Percentiles rank a stretch among this genome's conserved stretches.
Evolutionary conservation across 2,113 vertebrate species (phyloP).

Genomic region (Ariopsis seemanni): DNA sequence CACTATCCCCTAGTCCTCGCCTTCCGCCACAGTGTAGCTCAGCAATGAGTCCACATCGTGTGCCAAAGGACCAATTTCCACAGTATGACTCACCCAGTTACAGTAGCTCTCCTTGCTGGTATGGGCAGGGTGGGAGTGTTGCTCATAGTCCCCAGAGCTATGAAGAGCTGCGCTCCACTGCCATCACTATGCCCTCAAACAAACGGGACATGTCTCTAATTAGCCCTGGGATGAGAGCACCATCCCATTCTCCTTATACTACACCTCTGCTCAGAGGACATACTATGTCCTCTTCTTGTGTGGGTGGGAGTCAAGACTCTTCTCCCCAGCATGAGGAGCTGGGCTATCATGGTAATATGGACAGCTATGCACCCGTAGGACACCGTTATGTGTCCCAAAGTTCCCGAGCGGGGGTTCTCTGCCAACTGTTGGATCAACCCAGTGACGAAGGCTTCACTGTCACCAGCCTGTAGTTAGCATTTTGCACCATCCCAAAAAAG

Average conservation of each 20-base stretch:
- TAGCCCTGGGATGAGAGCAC: slow-evolving; percentile 70
- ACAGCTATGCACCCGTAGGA: slow-evolving; percentile 84
- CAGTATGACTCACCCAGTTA: slow-evolving; percentile 96
- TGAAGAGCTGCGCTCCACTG: slow-evolving; percentile 83
- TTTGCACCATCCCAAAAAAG: slow-evolving; percentile 69
- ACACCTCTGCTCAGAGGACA: slow-evolving; percentile 66
- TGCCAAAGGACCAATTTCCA: slow-evolving; percentile 83
- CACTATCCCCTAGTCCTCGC: slow-evolving; percentile 87
- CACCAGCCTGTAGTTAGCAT: slow-evolving; percentile 92
- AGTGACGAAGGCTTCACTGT: slow-evolving; percentile 96
- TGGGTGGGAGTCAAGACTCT: slow-evolving; percentile 80
- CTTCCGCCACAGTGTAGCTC: slow-evolving; percentile 85
- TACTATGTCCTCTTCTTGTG: slow-evolving; percentile 68
- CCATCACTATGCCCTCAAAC: slow-evolving; percentile 75
- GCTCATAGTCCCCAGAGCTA: slow-evolving; percentile 84
- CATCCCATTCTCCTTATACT: slow-evolving; percentile 63
- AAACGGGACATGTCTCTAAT: slow-evolving; percentile 82
- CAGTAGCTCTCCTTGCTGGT: slow-evolving; percentile 95
- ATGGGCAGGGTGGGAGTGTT: slow-evolving; percentile 81
- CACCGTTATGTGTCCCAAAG: slow-evolving; percentile 89
- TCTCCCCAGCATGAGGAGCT: slow-evolving; percentile 88
- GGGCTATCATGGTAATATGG: slow-evolving; percentile 64
- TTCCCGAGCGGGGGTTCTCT: slow-evolving; percentile 86
- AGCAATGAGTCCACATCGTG: slow-evolving; percentile 81
- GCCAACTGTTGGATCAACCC: slow-evolving; percentile 92